Percentiles rank a stretch among this genome's conserved stretches.
Evolutionary conservation across 2,113 vertebrate species (phyloP).

Genomic region (Formicarius rufipectus): DNA sequence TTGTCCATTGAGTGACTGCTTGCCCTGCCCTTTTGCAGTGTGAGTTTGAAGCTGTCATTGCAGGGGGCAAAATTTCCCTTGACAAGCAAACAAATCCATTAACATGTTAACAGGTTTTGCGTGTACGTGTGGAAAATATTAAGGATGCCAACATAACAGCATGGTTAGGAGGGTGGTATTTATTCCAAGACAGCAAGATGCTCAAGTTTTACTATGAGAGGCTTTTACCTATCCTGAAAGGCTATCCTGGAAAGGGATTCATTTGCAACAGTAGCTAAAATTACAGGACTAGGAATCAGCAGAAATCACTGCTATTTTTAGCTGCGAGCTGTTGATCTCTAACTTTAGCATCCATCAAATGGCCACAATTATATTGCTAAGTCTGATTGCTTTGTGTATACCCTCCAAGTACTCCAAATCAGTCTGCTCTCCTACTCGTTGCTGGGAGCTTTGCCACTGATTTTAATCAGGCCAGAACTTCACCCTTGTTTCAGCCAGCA

Average conservation of each 20-base stretch:
- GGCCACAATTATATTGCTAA: neutral
- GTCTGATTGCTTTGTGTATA: constrained; percentile 17
- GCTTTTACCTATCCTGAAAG: neutral
- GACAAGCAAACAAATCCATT: constrained; percentile 60
- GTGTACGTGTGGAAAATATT: neutral
- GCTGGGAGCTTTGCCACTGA: constrained; percentile 29
- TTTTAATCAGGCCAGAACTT: constrained; percentile 38
- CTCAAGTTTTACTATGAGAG: neutral
- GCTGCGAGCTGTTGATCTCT: neutral
- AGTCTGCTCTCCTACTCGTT: neutral
- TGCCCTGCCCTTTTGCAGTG: constrained; percentile 24
- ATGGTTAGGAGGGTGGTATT: neutral
- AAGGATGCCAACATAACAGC: neutral
- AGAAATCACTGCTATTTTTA: constrained; percentile 6
- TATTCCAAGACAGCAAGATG: neutral
- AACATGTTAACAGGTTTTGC: constrained; percentile 40
- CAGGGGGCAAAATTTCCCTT: constrained; percentile 26
- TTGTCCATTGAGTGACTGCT: neutral
- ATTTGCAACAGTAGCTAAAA: constrained; percentile 8
- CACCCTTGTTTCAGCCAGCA: constrained; percentile 31
- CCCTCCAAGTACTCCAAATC: constrained; percentile 24
- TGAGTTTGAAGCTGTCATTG: constrained; percentile 50
- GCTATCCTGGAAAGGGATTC: neutral
- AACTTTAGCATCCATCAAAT: constrained; percentile 22
- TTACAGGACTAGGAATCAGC: neutral